phyloP scores from a whole-genome alignment of 2,113 vertebrate species.

The Sander vitreus region DNA sequence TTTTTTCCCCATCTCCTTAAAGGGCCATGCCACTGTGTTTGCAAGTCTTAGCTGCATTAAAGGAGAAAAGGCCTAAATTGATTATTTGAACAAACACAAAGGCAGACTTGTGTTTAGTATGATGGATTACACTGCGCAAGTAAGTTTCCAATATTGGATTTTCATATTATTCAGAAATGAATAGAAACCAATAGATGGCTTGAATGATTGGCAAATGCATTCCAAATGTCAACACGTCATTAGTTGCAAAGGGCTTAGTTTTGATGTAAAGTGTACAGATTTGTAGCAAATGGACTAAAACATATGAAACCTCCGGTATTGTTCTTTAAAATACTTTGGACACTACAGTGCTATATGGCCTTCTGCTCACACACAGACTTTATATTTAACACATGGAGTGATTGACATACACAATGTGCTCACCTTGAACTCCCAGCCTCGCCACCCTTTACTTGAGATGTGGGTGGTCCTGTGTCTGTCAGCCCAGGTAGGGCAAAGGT shows the following conservation, averaged over 20 bases:
- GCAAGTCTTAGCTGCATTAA: not conserved
- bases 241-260: not conserved
- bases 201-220: not conserved
- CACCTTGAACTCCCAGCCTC: constrained; percentile 31
- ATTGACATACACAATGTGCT: constrained; percentile 37
- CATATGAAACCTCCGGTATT: not conserved
- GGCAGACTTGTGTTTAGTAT: not conserved
- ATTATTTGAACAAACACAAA: not conserved
- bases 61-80: not conserved
- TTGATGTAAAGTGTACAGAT: not conserved
- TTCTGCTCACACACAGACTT: not conserved
- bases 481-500: constrained; percentile 63
- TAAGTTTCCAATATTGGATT: not conserved
- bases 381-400: constrained; percentile 1
- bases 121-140: not conserved
- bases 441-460: constrained; percentile 8
- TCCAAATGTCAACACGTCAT: not conserved
- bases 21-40: not conserved
- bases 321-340: not conserved
- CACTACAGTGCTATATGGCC: not conserved
- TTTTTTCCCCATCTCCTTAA: not conserved
- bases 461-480: constrained; percentile 68
- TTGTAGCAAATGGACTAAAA: not conserved
- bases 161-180: not conserved
- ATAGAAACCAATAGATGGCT: not conserved